A percentile compares a stretch with the other conserved stretches of the same genome.
Conservation (phyloP, 2,113 vertebrate species). For the Petroica traversi region DNA sequence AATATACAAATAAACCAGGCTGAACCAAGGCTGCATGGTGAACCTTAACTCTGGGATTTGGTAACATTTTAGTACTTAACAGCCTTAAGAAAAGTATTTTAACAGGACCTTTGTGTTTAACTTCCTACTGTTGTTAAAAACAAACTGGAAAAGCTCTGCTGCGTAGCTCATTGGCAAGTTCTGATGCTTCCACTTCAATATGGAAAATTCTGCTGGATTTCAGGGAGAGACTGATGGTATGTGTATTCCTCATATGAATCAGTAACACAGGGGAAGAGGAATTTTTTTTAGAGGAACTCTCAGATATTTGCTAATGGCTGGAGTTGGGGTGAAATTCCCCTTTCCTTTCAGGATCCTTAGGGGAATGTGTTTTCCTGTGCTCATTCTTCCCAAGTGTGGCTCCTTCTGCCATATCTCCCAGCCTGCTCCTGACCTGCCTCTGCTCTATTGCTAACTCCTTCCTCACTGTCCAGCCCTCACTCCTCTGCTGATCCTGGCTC, state of each 20-base stretch:
- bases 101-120: neutral
- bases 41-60: neutral
- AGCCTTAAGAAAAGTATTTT: neutral
- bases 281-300: neutral
- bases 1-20: neutral
- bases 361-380: neutral
- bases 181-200: neutral
- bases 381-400: neutral
- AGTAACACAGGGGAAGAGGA: neutral
- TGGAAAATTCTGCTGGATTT: neutral
- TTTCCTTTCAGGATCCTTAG: neutral
- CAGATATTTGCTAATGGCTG: accelerated
- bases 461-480: neutral
- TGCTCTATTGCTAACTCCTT: neutral
- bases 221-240: neutral
- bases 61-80: neutral
- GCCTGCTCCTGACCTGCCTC: neutral
- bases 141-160: neutral
- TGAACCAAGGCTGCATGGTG: neutral
- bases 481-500: neutral
- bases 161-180: neutral
- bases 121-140: neutral
- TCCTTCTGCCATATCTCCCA: neutral
- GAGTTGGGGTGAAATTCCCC: neutral
- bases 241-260: neutral